These are phyloP conservation scores for Zoanthus sociatus DNA, from an alignment of 92 coral and sea anemone species.

Conservation along the genomic window DNA sequence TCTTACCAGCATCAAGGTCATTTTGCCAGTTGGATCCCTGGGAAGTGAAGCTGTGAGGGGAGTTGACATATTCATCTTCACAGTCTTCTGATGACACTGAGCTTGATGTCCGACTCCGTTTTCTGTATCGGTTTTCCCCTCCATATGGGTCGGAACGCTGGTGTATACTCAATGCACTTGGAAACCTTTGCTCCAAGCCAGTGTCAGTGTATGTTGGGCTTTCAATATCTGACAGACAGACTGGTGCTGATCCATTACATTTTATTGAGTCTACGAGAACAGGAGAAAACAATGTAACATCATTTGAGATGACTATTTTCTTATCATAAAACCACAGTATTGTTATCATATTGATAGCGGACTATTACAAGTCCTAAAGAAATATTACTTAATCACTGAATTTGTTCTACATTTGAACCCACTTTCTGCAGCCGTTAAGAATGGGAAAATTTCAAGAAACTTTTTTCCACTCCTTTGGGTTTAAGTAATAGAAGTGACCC, in stretches of 20 bases:
- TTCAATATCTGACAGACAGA: slow-evolving; percentile 76
- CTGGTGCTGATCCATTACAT: slow-evolving; percentile 70
- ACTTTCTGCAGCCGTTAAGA: too few species aligned
- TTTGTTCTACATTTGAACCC: too few species aligned
- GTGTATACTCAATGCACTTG: slow-evolving; percentile 79
- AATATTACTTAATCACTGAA: too few species aligned
- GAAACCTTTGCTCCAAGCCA: slow-evolving; percentile 83
- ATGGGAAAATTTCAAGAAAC: too few species aligned
- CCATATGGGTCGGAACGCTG: slow-evolving; percentile 82
- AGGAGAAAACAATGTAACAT: not conserved
- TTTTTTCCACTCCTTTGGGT: too few species aligned
- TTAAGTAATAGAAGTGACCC: too few species aligned
- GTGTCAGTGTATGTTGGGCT: slow-evolving; percentile 80
- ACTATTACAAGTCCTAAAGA: too few species aligned
- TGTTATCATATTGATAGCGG: too few species aligned
- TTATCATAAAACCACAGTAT: too few species aligned
- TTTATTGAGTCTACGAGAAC: slow-evolving; percentile 70
- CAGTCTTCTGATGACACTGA: slow-evolving; percentile 95
- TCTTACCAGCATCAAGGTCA: slow-evolving; percentile 80
- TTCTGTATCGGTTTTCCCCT: slow-evolving; percentile 83
- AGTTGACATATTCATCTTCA: slow-evolving; percentile 91
- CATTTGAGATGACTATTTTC: too few species aligned
- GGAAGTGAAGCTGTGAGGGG: slow-evolving; percentile 86
- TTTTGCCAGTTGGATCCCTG: slow-evolving; percentile 88
- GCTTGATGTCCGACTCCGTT: slow-evolving; percentile 88